These are phyloP conservation scores for Phaetusa simplex DNA, from an alignment of 2,113 vertebrate species.

Conservation along the genomic window DNA sequence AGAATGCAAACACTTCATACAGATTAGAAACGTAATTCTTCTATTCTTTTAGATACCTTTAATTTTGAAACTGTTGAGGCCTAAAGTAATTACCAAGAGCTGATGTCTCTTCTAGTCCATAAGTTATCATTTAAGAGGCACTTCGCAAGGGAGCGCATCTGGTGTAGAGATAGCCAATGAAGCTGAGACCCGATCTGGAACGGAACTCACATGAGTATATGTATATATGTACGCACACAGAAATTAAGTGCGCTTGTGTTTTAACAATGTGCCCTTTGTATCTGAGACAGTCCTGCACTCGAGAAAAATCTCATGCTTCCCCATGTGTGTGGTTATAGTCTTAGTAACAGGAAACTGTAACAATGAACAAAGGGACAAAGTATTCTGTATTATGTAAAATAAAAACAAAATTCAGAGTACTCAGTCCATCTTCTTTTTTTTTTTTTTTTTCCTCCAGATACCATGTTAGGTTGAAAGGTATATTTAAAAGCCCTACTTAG, in stretches of 20 bases:
- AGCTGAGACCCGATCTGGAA: neutral
- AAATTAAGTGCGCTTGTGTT: neutral
- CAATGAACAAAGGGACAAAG: neutral
- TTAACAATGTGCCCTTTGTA: neutral
- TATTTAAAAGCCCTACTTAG: neutral
- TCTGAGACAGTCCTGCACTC: neutral
- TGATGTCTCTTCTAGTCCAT: neutral
- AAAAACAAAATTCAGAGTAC: accelerated
- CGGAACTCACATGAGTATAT: neutral
- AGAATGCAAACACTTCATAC: neutral
- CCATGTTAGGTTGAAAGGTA: neutral
- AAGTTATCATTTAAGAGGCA: neutral
- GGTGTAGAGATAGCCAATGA: neutral
- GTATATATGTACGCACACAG: neutral
- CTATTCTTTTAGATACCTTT: neutral
- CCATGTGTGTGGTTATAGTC: neutral
- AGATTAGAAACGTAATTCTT: neutral
- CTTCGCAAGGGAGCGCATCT: neutral
- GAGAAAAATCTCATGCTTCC: neutral
- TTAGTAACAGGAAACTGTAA: neutral
- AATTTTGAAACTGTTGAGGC: neutral
- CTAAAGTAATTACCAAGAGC: neutral
- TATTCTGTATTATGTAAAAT: neutral
- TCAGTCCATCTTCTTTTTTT: accelerated
- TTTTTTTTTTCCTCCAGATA: neutral